Base-by-base conservation (phyloP, 35 echinoderm and acorn worm genomes). In the Amphiura filiformis region DNA sequence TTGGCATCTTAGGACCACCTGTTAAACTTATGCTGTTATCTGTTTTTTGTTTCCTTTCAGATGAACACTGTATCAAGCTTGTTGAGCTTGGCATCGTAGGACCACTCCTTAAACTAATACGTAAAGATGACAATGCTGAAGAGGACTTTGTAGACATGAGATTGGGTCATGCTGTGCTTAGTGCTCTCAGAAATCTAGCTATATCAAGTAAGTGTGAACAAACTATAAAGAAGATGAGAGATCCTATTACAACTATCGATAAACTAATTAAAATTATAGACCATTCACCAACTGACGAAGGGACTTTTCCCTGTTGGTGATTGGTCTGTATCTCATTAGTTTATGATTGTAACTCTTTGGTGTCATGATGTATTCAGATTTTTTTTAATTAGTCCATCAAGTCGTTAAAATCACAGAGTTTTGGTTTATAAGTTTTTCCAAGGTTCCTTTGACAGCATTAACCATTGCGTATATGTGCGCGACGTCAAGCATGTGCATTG, bases 121-220 rank as follows among this genome's bases (percentile, higher is more conserved):
- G 91, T 47, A 91, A 61, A 49, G 56, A 85, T 39, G 85, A 91
- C 23, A 83, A 80, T 32, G 82, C 85, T 11, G 93, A 87, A 33
- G 61, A 70, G 9, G 61, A 70, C 15, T n/a, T 13, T n/a, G 75
- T 91, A 65, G 91, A 92, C 35, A 89, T 91, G 42, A 86, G 87
- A 65, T 78, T 97, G 17, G 88, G 86, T 32, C 95, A 97, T 82
- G 95, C 91, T 37, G 91, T 97, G 1, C 88, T 97, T 37, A 97
- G 95, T 89, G 91, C 95, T 13, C 84, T 97, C 34, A 93, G 91
- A 79, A 97, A 97, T 77, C 85, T 97, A n/a, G 88, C 95, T 26
- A 93, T 97, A 84, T 88, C 95, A 80, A 90, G 94, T 97, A 91
- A 90, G 95, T 89, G 11, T 32, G n/a, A 30, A 26, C n/a, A 37